Percentiles rank a stretch among this genome's conserved stretches.
phyloP scores from a whole-genome alignment of 2,797 vertebrate genomes.

The Onychomys arenicola region DNA sequence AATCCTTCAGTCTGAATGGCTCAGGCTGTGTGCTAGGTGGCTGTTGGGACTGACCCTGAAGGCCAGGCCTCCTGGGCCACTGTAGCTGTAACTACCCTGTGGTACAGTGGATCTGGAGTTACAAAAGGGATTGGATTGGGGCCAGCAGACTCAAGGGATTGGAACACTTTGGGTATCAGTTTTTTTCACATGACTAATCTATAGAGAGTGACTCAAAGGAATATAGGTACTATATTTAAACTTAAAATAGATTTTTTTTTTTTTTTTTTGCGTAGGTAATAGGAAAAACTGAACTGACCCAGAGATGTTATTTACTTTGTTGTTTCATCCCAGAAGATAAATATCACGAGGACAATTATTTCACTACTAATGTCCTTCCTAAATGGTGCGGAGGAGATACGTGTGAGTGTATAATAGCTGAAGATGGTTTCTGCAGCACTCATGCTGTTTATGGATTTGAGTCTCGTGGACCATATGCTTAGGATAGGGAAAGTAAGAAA shows the following conservation, averaged over 20 bases:
- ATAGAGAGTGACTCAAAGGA: background rate
- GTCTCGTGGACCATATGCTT: accelerated
- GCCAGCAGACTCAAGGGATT: background rate
- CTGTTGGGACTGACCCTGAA: background rate
- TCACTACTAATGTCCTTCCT: background rate
- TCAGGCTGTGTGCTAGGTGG: background rate
- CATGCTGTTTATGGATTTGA: background rate
- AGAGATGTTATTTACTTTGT: background rate
- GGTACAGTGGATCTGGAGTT: background rate
- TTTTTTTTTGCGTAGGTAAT: background rate
- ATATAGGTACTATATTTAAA: background rate
- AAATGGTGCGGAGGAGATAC: accelerated
- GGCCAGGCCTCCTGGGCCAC: background rate
- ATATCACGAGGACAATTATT: background rate
- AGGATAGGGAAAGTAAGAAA: constrained; percentile 17
- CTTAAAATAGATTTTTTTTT: background rate
- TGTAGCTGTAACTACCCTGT: background rate
- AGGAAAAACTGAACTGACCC: background rate
- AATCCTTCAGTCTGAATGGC: background rate
- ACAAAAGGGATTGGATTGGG: background rate
- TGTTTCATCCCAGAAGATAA: constrained; percentile 21
- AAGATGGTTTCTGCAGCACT: background rate
- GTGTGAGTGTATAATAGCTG: background rate
- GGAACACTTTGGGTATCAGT: background rate
- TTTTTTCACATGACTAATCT: background rate